Evolutionary conservation across 2,113 vertebrate species (phyloP).

Genomic region (Agapornis roseicollis): DNA sequence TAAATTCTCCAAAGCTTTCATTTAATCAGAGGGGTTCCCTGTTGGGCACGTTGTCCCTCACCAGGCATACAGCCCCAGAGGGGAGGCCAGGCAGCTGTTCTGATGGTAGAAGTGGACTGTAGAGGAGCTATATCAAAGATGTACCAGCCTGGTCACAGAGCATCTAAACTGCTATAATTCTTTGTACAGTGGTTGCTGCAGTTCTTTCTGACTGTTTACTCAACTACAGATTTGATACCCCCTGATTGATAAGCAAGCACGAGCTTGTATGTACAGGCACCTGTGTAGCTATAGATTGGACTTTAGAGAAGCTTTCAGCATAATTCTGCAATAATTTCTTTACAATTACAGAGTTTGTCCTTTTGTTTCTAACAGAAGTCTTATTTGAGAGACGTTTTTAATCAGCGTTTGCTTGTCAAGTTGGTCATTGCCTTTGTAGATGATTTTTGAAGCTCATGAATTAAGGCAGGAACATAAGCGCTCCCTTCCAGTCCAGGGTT

Average conservation of each 20-base stretch:
- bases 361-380: neutral
- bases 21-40: neutral
- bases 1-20: neutral
- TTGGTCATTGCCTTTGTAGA: neutral
- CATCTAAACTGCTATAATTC: rapidly evolving
- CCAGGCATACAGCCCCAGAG: neutral
- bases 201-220: neutral
- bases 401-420: neutral
- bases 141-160: neutral
- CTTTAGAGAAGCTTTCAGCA: neutral
- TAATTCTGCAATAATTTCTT: neutral
- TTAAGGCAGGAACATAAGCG: neutral
- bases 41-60: neutral
- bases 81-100: neutral
- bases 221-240: neutral
- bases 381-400: neutral
- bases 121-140: neutral
- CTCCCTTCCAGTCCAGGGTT: neutral
- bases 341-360: neutral
- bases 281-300: neutral
- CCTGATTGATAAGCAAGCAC: neutral
- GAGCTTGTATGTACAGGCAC: neutral
- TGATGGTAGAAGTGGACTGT: neutral
- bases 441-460: neutral
- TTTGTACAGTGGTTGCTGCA: neutral